Conservation (phyloP, 2,797 vertebrate genomes). For the Triplophysa yarkandensis region DNA sequence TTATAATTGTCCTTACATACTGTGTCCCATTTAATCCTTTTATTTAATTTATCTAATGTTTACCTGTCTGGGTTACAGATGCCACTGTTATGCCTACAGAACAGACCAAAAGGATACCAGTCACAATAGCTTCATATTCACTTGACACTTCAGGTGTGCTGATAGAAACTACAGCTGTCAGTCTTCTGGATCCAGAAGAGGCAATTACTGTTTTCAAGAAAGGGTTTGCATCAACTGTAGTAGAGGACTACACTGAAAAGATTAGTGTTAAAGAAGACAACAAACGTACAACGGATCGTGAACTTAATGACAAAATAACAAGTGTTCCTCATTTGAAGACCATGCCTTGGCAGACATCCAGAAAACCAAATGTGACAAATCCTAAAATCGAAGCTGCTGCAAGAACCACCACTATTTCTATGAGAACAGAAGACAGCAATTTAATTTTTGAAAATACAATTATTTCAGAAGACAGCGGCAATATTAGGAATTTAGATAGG, state of each 20-base stretch:
- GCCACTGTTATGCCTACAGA: constrained; percentile 2
- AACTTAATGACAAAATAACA: background rate
- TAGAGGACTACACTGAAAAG: background rate
- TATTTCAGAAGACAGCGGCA: background rate
- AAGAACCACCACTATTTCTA: constrained; percentile 16
- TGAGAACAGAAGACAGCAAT: background rate
- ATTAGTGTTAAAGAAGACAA: background rate
- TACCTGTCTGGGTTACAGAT: constrained; percentile 20
- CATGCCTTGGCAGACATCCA: background rate
- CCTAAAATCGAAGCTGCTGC: constrained; percentile 5
- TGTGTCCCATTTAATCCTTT: background rate
- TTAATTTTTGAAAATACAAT: background rate
- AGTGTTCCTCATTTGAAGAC: constrained; percentile 7
- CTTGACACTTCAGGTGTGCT: background rate
- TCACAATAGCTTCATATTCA: background rate
- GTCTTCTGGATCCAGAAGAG: background rate
- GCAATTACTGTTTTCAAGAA: background rate
- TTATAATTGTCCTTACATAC: background rate
- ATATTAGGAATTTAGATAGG: background rate
- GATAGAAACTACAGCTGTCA: constrained; percentile 21
- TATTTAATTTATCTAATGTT: background rate
- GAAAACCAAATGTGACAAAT: background rate
- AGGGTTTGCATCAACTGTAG: background rate
- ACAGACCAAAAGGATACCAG: background rate
- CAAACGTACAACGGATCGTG: background rate